Evolutionary conservation across 2,888 invertebrate genomes (phyloP), one percentile per base, ranked within the genome.

Genomic region (Dynastes maya): DNA sequence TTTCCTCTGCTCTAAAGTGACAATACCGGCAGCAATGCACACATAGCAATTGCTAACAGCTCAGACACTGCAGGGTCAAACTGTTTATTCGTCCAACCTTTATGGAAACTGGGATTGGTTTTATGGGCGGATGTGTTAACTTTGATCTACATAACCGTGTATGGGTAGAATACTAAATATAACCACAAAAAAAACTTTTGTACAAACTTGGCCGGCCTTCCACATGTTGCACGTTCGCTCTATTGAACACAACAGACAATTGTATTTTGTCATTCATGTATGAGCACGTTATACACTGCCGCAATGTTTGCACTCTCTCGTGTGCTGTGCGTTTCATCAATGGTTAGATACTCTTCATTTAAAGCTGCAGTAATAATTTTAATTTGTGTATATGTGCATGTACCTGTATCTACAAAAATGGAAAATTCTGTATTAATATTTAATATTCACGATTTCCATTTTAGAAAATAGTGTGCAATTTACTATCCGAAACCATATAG

Each of bases 191-290:
- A 84, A 82, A 82, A 83, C 82, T 85, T 86, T 85, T 86, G 84
- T 87, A 84, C 84, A 85, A 85, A 87, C 85, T 86, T 87, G 85
- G 84, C 85, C 86, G 86, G 86, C 86, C 86, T 86, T 85, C 86
- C 85, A 84, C 84, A 84, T 84, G 84, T 84, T 82, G 79, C 81
- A 78, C 77, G 81, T 83, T 86, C 83, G 88, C 87, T 87, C 85
- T 84, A 85, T 82, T 86, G 86, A 83, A 83, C 86, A 72, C 72
- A 72, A 58, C 72, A 84, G 81, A 68, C 86, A 84, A 88, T 88
- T 88, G 87, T 88, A 84, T 87, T 87, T 86, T 84, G 85, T 85
- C 87, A 85, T 84, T 87, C 87, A 88, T 87, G 88, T 87, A 87
- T 86, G 86, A 84, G 84, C 80, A 78, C 78, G 77, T 45, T 77